Evolutionary conservation across 1,140 invertebrate species (phyloP), one percentile per base, ranked within the genome.

Genomic region (Ceratosolen fusciceps): DNA sequence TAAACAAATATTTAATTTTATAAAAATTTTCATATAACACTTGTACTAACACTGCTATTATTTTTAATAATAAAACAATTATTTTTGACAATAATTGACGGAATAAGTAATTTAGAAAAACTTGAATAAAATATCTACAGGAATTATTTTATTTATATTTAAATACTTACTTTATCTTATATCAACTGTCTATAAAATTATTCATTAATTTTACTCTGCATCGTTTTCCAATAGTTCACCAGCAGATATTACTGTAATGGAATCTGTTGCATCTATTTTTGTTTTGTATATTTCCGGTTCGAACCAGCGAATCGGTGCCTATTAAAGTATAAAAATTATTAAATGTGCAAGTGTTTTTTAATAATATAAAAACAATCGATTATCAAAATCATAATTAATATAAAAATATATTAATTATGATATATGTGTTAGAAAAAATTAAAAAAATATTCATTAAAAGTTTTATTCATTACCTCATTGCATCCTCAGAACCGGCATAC

Each of bases 251-350:
- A 90, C 85, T 71, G 87, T 86, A 60, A 88, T 84, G 81, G 88
- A 82, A 81, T 86, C 89, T 83, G 86, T 86, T 68, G 88, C 85
- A 78, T 86, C 88, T 85, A 90, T 83, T 84, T 89, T 90, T 83
- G 87, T 83, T 87, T 89, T 89, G 83, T 90, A 89, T 74, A 87
- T 82, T 81, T 90, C 90, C 87, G 90, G 89, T 90, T 90, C 90
- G 89, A 90, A 90, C 88, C 88, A 90, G 89, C 87, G 86, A 90
- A 90, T 90, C 88, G 90, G 89, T 87, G 85, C 84, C 90, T 90
- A 85, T 82, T 72, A 54, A 79, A 21, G 24, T 67, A 71, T n/a
- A 74, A 24, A 74, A 67, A 56, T 67, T 56, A 56, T 9, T 29
- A 47, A 47, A 47, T 16, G 7, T 47, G 43, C 8, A 47, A 47